Evolutionary conservation across 2,888 invertebrate genomes (phyloP), one percentile per base, ranked within the genome.

Genomic region (Melipona bicolor): DNA sequence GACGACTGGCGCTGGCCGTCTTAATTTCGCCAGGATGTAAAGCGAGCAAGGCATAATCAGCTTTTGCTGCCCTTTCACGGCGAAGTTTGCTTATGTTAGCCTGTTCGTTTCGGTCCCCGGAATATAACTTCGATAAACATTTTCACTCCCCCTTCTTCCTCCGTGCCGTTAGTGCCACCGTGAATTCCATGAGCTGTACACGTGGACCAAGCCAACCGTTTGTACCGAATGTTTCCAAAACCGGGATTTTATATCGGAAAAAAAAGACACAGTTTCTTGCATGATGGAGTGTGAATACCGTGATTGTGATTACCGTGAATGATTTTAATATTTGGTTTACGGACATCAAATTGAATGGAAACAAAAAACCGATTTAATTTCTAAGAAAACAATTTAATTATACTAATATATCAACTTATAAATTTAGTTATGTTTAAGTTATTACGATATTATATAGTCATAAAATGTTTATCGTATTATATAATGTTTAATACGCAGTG

Each of bases 121-220:
- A 93, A 93, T n/a, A n/a, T 93, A 93, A 92, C 92, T 92, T 91
- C 88, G 90, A 92, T 92, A 92, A 93, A 93, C 92, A 93, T 91
- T 92, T 67, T 87, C 83, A 52, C 77, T 56, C 75, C 65, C 83
- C 70, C 71, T 75, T n/a, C 17, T 50, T 32, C 36, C n/a, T 54
- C 81, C 62, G 79, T 21, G 15, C 62, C n/a, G 21, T 24, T 0
- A 32, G 69, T 61, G 61, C 19, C 75, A 52, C 52, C 75, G 77
- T 82, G 81, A 27, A 67, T 78, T 59, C 77, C 80, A 72, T 73
- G 52, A 78, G 79, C 74, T 56, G 76, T 81, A 71, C 85, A 87
- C 79, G 74, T 84, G 84, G 87, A 77, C 75, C 74, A 85, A 52
- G 52, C 62, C 76, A 65, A 43, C 75, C 74, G 65, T 70, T n/a